Conservation (phyloP, 2,888 invertebrate species). For the Heliconius aoede region DNA sequence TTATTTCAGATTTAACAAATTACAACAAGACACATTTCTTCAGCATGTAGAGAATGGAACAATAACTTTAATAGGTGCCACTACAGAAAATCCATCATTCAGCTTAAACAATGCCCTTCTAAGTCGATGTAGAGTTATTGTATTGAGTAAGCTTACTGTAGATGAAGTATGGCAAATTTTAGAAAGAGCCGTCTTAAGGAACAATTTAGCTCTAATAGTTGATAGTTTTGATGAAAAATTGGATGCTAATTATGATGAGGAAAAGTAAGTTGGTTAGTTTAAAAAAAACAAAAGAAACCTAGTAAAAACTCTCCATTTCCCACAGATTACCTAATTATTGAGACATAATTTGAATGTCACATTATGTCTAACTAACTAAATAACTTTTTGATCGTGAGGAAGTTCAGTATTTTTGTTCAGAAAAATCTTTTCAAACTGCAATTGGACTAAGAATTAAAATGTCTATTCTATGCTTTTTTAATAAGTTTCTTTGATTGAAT, state of each 20-base stretch:
- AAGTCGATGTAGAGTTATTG: constrained; percentile 90
- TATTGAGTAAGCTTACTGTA: constrained; percentile 87
- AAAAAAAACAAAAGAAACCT: too few relatives aligned
- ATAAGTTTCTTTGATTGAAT: too few relatives aligned
- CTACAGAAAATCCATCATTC: constrained; percentile 95
- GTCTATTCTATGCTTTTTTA: too few relatives aligned
- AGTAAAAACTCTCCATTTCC: too few relatives aligned
- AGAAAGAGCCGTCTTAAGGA: constrained; percentile 78
- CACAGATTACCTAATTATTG: too few relatives aligned
- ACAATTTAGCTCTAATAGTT: constrained; percentile 60
- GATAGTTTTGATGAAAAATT: constrained; percentile 54
- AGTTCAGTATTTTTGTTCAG: too few relatives aligned
- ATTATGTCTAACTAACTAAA: too few relatives aligned
- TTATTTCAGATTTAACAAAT: constrained; percentile 88
- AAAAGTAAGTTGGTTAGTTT: constrained; percentile 53
- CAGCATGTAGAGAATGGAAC: constrained; percentile 92
- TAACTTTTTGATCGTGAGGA: too few relatives aligned
- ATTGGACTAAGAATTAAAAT: too few relatives aligned
- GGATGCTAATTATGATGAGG: constrained; percentile 43
- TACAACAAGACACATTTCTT: constrained; percentile 92
- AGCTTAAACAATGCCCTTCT: constrained; percentile 90
- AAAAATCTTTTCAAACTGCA: too few relatives aligned
- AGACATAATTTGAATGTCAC: too few relatives aligned
- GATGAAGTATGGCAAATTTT: constrained; percentile 86
- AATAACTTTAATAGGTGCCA: constrained; percentile 90